Base-by-base conservation (phyloP, 2,888 invertebrate genomes). In the Thymelicus lineola region DNA sequence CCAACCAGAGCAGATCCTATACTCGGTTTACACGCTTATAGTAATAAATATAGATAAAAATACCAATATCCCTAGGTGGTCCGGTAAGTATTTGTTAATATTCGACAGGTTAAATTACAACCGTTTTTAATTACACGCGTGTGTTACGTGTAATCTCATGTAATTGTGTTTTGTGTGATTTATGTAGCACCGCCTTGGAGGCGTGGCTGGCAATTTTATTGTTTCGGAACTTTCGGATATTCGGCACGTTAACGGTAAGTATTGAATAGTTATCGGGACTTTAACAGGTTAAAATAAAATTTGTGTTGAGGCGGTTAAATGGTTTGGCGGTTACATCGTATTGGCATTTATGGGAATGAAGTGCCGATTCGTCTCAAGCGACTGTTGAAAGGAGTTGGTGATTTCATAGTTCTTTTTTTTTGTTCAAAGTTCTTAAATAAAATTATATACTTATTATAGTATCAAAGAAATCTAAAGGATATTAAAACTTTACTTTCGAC, bases 101-200 rank as follows among this genome's bases (percentile, higher is more conserved):
- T 88, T 88, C 86, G 87, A 89, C 87, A 86, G 82, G 74, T 82
- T 86, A 83, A 87, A 85, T 86, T 86, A 88, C 82, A 82, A 79
- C 86, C 84, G 80, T 75, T 85, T 87, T 89, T 89, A 90, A 90
- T 90, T 90, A 87, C 82, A 80, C 79, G 71, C 77, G 77, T 64
- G 67, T 57, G 46, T 48, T 58, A 42, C 77, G 77, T 84, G 84
- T 91, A 87, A 90, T 89, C 85, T 87, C 81, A 79, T 84, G 82
- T 91, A 90, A 92, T 91, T 90, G 88, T 90, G 83, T 84, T 86
- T 84, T 85, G 80, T 83, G 76, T 90, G 91, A 91, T 92, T 90
- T 91, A 92, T 90, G 68, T 61, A 70, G 75, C 77, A 10, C 78
- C 75, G 78, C 74, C 75, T 77, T 74, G 83, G 84, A 86, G 85